phyloP scores from a whole-genome alignment of 2,797 vertebrate genomes.

The Cyclura pinguis region DNA sequence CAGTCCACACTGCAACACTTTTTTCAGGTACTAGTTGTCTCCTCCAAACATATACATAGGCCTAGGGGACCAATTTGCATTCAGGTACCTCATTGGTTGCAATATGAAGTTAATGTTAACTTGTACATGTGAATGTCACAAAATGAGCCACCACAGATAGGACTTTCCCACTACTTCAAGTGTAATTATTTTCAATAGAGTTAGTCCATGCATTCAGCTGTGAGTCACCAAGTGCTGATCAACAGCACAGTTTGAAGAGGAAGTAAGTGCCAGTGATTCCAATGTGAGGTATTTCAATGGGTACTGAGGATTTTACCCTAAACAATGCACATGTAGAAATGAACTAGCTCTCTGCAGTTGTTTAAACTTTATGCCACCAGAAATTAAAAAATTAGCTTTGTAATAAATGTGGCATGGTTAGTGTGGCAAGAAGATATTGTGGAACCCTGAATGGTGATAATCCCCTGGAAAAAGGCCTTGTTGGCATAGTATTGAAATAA shows the following conservation, averaged over 20 bases:
- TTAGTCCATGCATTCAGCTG: not conserved
- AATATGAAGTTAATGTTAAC: not conserved
- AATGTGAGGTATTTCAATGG: too few species aligned
- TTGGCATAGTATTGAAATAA: not conserved
- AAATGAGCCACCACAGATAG: not conserved
- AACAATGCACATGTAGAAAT: too few species aligned
- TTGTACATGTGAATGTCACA: not conserved
- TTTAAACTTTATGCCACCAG: not conserved
- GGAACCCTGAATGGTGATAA: not conserved
- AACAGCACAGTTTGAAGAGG: too few species aligned
- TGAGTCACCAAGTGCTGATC: too few species aligned
- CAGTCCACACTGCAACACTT: not conserved
- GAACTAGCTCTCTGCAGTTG: not conserved
- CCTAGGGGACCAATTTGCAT: not conserved
- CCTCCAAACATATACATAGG: not conserved
- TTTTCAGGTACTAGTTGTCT: not conserved
- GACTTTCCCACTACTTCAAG: too few species aligned
- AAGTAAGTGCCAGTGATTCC: too few species aligned
- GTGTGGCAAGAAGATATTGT: not conserved
- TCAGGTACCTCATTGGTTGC: not conserved
- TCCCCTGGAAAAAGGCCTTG: not conserved
- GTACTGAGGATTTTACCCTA: too few species aligned
- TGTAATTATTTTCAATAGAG: not conserved
- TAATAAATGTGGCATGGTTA: not conserved
- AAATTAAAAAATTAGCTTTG: not conserved